Conservation (phyloP, 2,113 vertebrate species). For the Pelvicachromis taeniatus region DNA sequence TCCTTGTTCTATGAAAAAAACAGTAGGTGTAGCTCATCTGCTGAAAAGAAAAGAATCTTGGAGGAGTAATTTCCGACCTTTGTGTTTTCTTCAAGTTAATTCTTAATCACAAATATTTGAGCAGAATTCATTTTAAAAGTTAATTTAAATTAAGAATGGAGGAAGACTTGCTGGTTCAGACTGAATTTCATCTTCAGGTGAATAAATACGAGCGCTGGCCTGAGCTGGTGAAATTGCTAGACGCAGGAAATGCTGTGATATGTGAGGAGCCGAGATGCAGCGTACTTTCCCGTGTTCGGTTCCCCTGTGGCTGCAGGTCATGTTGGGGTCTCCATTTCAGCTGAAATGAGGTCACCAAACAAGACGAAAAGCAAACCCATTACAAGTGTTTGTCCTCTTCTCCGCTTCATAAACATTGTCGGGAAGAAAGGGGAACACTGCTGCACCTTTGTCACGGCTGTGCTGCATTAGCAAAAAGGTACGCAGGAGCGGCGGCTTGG, state of each 20-base stretch:
- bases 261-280: constrained; percentile 32
- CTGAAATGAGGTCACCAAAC: constrained; percentile 62
- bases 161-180: background rate
- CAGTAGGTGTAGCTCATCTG: background rate
- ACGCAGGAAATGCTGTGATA: background rate
- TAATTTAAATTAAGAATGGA: background rate
- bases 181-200: background rate
- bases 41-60: background rate
- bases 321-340: constrained; percentile 62
- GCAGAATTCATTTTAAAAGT: background rate
- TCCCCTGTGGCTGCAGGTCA: constrained; percentile 59
- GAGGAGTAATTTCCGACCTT: background rate
- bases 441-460: background rate
- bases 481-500: background rate
- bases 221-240: background rate
- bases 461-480: background rate
- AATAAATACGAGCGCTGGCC: background rate
- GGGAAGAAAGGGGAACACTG: background rate
- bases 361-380: constrained; percentile 42
- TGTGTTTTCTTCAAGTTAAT: background rate
- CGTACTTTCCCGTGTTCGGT: constrained; percentile 41
- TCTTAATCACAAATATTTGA: background rate
- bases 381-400: constrained; percentile 46
- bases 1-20: background rate
- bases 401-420: background rate